Conservation (phyloP, 2,113 vertebrate species). For the Syngnathus scovelli region DNA sequence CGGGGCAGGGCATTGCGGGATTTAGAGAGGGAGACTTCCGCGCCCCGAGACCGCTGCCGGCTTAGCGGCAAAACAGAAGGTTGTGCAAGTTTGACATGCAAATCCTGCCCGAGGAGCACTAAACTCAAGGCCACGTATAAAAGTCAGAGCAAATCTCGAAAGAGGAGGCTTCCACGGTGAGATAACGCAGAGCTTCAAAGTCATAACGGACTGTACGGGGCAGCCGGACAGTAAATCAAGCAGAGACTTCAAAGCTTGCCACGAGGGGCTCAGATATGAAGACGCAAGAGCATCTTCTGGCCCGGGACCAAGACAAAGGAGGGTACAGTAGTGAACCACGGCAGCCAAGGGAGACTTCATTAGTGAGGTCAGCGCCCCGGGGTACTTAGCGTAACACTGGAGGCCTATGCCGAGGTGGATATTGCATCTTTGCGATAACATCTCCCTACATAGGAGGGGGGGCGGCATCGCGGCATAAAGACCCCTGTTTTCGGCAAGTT, state of each 20-base stretch:
- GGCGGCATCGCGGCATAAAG: constrained; percentile 69
- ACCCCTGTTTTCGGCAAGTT: constrained; percentile 71
- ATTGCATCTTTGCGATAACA: constrained; percentile 75
- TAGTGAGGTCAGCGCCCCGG: constrained; percentile 67
- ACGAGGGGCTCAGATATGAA: constrained; percentile 21
- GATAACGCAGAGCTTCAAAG: constrained; percentile 55
- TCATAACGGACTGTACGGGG: constrained; percentile 47
- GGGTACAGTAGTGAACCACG: constrained; percentile 62
- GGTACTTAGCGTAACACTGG: constrained; percentile 70
- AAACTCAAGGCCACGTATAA: constrained; percentile 45
- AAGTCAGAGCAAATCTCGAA: constrained; percentile 42
- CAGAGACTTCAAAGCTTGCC: constrained; percentile 57
- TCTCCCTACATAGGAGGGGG: constrained; percentile 67
- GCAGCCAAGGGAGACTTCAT: constrained; percentile 66
- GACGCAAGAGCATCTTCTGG: no score
- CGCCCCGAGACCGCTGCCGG: constrained; percentile 23
- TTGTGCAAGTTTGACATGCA: no score
- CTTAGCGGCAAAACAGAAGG: no score
- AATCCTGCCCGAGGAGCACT: constrained; percentile 36
- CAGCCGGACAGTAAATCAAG: constrained; percentile 56
- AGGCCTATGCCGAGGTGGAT: constrained; percentile 70
- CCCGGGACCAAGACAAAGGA: constrained; percentile 61
- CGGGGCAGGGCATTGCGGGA: constrained; percentile 28
- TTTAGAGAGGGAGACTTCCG: constrained; percentile 27
- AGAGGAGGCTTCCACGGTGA: constrained; percentile 35